Percentiles rank a stretch among this genome's conserved stretches.
Evolutionary conservation across 2,888 invertebrate genomes (phyloP).

Genomic region (Oxystoma pomonae): DNA sequence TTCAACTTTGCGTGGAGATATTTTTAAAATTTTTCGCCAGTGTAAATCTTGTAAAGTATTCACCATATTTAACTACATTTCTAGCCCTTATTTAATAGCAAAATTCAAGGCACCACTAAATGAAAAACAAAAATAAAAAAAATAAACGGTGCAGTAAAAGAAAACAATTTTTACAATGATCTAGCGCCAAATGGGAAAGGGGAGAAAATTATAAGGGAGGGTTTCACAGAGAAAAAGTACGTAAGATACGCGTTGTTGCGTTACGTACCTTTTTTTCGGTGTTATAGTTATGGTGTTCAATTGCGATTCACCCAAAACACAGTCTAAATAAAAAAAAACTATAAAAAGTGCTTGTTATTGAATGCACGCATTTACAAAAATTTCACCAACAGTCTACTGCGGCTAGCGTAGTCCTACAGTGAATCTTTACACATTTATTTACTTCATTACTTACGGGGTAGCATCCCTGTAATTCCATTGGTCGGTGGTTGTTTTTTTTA

Average conservation of each 20-base stretch:
- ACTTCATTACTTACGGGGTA: conserved; percentile 65
- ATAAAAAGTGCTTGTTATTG: not conserved
- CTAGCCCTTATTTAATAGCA: not conserved
- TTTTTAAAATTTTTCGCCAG: too few species aligned
- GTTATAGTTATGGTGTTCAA: not conserved
- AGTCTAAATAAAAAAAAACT: conserved; percentile 23
- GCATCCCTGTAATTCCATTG: conserved; percentile 62
- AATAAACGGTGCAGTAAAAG: conserved; percentile 22
- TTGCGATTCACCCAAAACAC: conserved; percentile 30
- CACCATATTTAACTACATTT: too few species aligned
- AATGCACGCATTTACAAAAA: not conserved
- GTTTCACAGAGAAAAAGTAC: too few species aligned
- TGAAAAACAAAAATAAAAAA: conserved; percentile 10
- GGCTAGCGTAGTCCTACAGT: conserved; percentile 7
- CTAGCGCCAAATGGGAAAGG: not conserved
- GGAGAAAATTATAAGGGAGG: too few species aligned
- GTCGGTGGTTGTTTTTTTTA: conserved; percentile 47
- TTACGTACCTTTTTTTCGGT: too few species aligned
- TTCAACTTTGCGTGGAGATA: too few species aligned
- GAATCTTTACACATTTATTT: conserved; percentile 8
- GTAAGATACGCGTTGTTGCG: too few species aligned
- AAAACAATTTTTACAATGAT: conserved; percentile 14
- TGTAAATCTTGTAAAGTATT: too few species aligned
- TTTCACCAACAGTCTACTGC: conserved; percentile 13
- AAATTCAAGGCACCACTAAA: too few species aligned